These are phyloP conservation scores for Tetranychus piercei DNA, from an alignment of 2,888 invertebrate genomes.

Conservation along the genomic window DNA sequence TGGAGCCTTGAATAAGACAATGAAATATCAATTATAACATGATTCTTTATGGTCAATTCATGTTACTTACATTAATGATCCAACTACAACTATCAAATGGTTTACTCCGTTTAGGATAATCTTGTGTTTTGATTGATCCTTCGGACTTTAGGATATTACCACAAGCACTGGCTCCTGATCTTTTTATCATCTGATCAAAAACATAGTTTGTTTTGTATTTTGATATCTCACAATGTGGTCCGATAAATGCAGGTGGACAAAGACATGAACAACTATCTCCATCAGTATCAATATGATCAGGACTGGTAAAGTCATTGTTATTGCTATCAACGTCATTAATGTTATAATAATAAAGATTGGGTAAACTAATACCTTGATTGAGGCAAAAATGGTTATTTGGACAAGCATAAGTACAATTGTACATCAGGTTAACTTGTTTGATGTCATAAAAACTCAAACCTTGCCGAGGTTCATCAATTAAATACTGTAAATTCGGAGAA, in stretches of 20 bases:
- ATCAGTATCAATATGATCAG: not conserved
- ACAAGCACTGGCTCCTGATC: not conserved
- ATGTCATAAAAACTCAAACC: slow-evolving; percentile 4
- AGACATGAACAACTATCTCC: not conserved
- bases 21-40: not conserved
- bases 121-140: not conserved
- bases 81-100: slow-evolving; percentile 2
- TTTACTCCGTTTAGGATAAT: slow-evolving; percentile 6
- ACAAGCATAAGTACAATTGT: slow-evolving; percentile 4
- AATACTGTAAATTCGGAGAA: not conserved
- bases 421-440: not conserved
- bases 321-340: not conserved
- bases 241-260: slow-evolving; percentile 1
- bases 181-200: not conserved
- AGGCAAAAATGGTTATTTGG: not conserved
- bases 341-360: not conserved
- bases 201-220: not conserved
- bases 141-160: not conserved
- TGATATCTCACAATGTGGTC: not conserved
- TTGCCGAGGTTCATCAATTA: slow-evolving; percentile 1
- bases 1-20: not conserved
- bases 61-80: not conserved
- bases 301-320: not conserved
- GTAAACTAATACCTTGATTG: not conserved
- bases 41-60: not conserved